These are phyloP conservation scores for Zoanthus gigantus DNA, from an alignment of 92 coral and sea anemone species.

Conservation along the genomic window DNA sequence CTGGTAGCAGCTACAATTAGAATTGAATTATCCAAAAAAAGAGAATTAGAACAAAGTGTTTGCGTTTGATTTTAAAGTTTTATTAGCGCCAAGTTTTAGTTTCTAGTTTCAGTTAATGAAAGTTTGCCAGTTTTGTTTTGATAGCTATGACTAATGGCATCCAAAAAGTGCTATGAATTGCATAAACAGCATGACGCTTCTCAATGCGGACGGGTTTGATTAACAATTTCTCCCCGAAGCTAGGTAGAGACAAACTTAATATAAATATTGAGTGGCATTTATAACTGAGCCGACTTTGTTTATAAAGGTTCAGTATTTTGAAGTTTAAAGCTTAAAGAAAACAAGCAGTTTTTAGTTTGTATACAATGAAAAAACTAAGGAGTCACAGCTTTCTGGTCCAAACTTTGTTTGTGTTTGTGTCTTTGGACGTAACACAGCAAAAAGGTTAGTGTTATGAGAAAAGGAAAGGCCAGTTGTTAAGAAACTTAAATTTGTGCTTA, in stretches of 20 bases:
- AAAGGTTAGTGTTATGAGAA: neutral
- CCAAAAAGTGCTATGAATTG: neutral
- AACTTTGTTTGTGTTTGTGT: neutral
- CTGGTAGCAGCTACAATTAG: too few relatives aligned
- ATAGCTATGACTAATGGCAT: neutral
- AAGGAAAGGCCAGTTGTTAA: neutral
- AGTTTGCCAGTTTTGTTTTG: neutral
- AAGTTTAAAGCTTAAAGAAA: neutral
- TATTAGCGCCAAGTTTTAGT: too few relatives aligned
- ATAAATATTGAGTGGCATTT: neutral
- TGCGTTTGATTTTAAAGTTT: too few relatives aligned
- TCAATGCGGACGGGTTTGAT: neutral
- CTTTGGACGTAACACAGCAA: neutral
- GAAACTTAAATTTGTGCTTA: neutral
- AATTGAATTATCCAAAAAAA: too few relatives aligned
- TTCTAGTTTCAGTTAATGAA: too few relatives aligned
- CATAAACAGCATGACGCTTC: slow-evolving; percentile 13
- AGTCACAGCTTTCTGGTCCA: neutral
- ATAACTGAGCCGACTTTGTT: neutral
- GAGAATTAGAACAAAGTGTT: too few relatives aligned
- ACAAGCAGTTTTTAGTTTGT: neutral
- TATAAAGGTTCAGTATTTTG: neutral
- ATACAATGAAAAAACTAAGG: slow-evolving; percentile 2
- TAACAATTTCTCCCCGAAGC: neutral
- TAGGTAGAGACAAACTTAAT: neutral